These are phyloP conservation scores for Acanthurus lineatus DNA, from an alignment of 2,797 vertebrate species.

Conservation along the genomic window DNA sequence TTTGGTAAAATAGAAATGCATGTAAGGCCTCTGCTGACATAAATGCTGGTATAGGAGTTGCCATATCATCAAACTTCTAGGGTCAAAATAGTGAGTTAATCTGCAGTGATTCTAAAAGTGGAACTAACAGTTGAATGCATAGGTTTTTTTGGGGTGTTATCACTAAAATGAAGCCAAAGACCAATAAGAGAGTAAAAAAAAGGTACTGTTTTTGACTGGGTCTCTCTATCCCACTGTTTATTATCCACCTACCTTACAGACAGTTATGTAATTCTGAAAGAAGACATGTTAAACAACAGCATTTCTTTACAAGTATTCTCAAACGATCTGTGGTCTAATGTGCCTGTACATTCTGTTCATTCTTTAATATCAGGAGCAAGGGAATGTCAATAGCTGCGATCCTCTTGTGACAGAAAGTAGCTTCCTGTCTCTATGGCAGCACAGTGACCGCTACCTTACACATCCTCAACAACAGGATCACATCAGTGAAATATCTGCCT, in stretches of 20 bases:
- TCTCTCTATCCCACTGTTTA: slow-evolving; percentile 40
- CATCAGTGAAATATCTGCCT: slow-evolving; percentile 56
- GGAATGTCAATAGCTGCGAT: slow-evolving; percentile 40
- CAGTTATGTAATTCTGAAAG: slow-evolving; percentile 74
- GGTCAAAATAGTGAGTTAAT: slow-evolving; percentile 37
- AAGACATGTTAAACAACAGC: slow-evolving; percentile 39
- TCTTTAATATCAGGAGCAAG: slow-evolving; percentile 31
- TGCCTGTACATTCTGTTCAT: slow-evolving; percentile 56
- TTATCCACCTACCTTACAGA: slow-evolving; percentile 56
- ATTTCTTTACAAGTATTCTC: slow-evolving; percentile 45
- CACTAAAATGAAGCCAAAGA: slow-evolving; percentile 25
- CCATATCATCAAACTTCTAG: slow-evolving; percentile 61
- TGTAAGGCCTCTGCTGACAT: slow-evolving; percentile 2
- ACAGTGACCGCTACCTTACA: slow-evolving; percentile 40
- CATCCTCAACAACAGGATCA: slow-evolving; percentile 59
- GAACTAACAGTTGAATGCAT: not conserved
- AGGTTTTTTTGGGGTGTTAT: slow-evolving; percentile 1
- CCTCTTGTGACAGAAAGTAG: slow-evolving; percentile 53
- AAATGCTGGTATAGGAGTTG: slow-evolving; percentile 50
- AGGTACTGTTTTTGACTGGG: slow-evolving; percentile 19
- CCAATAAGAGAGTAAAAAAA: not conserved
- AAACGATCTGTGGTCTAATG: slow-evolving; percentile 25
- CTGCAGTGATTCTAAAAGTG: slow-evolving; percentile 17
- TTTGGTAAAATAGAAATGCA: not conserved
- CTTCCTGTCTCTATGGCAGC: slow-evolving; percentile 70